phyloP scores from a whole-genome alignment of 2,113 vertebrate species.

The Esox niger region DNA sequence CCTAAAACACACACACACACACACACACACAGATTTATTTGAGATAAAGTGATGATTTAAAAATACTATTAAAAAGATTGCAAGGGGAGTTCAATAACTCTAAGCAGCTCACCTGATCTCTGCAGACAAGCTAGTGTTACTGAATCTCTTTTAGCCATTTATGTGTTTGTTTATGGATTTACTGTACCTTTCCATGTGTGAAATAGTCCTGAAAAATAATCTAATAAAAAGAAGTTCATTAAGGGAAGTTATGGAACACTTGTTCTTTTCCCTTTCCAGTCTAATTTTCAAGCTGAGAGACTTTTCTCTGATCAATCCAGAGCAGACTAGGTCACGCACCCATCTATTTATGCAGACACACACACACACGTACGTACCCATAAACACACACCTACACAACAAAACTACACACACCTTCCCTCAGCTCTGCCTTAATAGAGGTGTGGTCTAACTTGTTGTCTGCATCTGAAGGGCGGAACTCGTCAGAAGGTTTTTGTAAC shows the following conservation, averaged over 20 bases:
- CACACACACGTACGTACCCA: neutral
- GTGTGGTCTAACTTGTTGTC: slow-evolving; percentile 49
- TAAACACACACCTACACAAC: slow-evolving; percentile 1
- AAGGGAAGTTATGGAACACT: slow-evolving; percentile 59
- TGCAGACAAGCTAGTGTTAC: slow-evolving; percentile 59
- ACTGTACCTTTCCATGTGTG: slow-evolving; percentile 53
- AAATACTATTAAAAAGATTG: no score
- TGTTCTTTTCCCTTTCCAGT: slow-evolving; percentile 44
- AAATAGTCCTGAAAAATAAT: slow-evolving; percentile 52
- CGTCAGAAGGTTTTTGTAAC: slow-evolving; percentile 57
- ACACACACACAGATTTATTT: no score
- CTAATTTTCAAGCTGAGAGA: slow-evolving; percentile 36
- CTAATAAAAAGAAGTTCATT: slow-evolving; percentile 57
- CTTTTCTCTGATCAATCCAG: slow-evolving; percentile 29
- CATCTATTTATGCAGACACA: neutral
- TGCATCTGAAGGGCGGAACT: slow-evolving; percentile 41
- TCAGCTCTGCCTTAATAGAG: slow-evolving; percentile 41
- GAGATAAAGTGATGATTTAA: no score
- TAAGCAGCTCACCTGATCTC: slow-evolving; percentile 46
- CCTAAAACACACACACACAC: no score
- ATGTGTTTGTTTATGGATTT: slow-evolving; percentile 69
- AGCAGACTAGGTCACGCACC: slow-evolving; percentile 21
- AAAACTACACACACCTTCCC: slow-evolving; percentile 16
- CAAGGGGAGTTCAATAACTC: no score
- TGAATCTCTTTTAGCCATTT: slow-evolving; percentile 57